Percentiles rank a stretch among this genome's conserved stretches.
These are phyloP conservation scores for Rhodeus uyekii DNA, from an alignment of 2,797 vertebrate species.

Conservation along the genomic window DNA sequence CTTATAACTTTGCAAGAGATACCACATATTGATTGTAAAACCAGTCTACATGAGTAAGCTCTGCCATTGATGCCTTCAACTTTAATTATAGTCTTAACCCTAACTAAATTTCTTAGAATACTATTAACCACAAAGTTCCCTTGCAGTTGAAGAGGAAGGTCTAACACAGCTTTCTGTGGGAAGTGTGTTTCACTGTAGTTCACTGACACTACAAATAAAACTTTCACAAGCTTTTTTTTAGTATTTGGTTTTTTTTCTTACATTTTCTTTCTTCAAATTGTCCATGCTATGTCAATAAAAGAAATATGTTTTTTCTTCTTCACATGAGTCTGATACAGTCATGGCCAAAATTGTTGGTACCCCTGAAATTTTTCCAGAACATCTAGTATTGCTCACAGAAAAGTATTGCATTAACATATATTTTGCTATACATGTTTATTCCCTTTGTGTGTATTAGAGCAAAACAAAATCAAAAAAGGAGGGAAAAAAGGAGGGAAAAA, in stretches of 20 bases:
- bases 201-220: background rate
- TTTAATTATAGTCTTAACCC: too few species aligned
- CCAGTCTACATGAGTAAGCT: background rate
- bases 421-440: too few species aligned
- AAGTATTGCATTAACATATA: too few species aligned
- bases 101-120: background rate
- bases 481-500: too few species aligned
- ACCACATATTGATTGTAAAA: background rate
- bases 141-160: background rate
- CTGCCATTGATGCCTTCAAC: background rate
- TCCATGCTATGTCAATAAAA: background rate
- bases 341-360: too few species aligned
- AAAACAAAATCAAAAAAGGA: too few species aligned
- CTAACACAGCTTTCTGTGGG: background rate
- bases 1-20: background rate
- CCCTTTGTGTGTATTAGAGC: too few species aligned
- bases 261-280: background rate
- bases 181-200: slow-evolving; percentile 10
- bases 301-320: background rate
- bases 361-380: too few species aligned
- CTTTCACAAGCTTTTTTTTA: too few species aligned
- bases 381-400: too few species aligned
- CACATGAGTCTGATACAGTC: too few species aligned
- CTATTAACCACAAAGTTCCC: background rate
- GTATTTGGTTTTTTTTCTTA: too few species aligned